phyloP scores from a whole-genome alignment of 2,797 vertebrate species.

The Microcaecilia unicolor region DNA sequence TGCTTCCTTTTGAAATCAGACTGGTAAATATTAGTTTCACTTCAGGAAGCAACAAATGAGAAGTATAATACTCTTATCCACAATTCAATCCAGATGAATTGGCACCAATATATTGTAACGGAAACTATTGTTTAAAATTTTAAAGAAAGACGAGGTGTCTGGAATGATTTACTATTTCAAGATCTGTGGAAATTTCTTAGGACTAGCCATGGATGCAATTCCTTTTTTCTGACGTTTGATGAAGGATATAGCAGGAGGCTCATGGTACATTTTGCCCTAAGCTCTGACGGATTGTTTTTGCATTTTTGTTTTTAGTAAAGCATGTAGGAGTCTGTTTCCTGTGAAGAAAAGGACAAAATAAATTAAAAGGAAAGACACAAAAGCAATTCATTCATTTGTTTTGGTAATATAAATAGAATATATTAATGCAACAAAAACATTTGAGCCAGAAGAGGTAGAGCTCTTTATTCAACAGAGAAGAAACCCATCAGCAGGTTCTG shows the following conservation, averaged over 20 bases:
- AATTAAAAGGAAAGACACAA: too few relatives aligned
- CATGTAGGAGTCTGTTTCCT: slow-evolving; percentile 53
- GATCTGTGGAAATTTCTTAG: slow-evolving; percentile 30
- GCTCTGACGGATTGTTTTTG: slow-evolving; percentile 6
- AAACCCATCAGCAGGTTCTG: too few relatives aligned
- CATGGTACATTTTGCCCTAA: not conserved
- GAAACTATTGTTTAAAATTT: not conserved
- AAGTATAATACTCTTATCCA: slow-evolving; percentile 7
- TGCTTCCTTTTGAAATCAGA: not conserved
- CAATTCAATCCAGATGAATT: not conserved
- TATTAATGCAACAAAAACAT: too few relatives aligned
- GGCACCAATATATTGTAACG: not conserved
- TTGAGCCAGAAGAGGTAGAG: too few relatives aligned
- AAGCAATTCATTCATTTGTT: too few relatives aligned
- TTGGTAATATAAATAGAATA: too few relatives aligned
- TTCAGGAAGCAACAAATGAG: slow-evolving; percentile 5
- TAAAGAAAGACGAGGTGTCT: not conserved
- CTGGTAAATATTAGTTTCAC: not conserved
- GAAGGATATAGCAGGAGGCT: not conserved
- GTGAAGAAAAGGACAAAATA: too few relatives aligned
- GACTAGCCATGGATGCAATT: slow-evolving; percentile 27
- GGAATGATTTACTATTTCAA: slow-evolving; percentile 25
- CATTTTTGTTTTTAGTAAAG: slow-evolving; percentile 1
- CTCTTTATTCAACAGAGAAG: too few relatives aligned
- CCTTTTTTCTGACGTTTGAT: slow-evolving; percentile 26